A percentile compares a stretch with the other conserved stretches of the same genome.
Evolutionary conservation across 2,113 vertebrate species (phyloP).

Genomic region (Labrus mixtus): DNA sequence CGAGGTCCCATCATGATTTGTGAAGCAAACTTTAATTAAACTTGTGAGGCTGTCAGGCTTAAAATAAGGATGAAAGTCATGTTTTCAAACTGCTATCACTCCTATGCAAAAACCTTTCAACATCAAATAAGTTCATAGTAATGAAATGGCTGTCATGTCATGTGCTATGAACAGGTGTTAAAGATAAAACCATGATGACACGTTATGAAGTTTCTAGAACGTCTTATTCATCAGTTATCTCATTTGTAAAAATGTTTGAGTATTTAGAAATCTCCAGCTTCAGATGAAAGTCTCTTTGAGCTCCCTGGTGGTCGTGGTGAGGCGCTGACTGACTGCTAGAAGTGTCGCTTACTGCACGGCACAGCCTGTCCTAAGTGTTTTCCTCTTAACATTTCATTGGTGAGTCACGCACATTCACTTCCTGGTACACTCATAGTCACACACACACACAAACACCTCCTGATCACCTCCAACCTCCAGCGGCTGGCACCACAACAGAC

Average conservation of each 20-base stretch:
- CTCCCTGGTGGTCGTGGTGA: not conserved
- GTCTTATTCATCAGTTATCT: not conserved
- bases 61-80: no score
- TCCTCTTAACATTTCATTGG: slow-evolving; percentile 42
- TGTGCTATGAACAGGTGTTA: no score
- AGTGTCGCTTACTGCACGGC: not conserved
- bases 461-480: slow-evolving; percentile 39
- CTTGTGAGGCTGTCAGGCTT: no score
- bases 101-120: no score
- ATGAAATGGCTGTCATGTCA: no score
- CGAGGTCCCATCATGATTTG: no score
- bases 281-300: not conserved
- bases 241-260: not conserved
- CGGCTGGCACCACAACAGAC: slow-evolving; percentile 51
- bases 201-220: no score
- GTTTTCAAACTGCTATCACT: no score
- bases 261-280: not conserved
- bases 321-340: not conserved
- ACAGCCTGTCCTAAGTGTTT: slow-evolving; percentile 40
- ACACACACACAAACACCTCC: slow-evolving; percentile 44
- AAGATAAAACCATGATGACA: no score
- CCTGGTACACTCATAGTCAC: slow-evolving; percentile 40
- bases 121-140: no score
- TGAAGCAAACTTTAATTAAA: no score
- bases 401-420: slow-evolving; percentile 66